Evolutionary conservation across 2,797 vertebrate species (phyloP).

Genomic region (Danio tinwini): DNA sequence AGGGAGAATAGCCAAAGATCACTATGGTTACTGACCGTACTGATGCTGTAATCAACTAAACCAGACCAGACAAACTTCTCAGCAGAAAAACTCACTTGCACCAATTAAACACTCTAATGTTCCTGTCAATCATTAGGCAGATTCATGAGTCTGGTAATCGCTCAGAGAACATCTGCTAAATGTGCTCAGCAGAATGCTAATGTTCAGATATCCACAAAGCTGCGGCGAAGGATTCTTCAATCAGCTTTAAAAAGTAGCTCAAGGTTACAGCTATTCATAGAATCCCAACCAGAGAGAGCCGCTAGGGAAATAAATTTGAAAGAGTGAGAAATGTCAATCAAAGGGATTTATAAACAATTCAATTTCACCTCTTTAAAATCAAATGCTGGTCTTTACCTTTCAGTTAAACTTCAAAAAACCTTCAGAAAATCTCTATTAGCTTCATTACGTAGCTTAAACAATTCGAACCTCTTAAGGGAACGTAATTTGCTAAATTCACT

Average conservation of each 20-base stretch:
- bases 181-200: neutral
- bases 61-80: neutral
- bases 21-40: neutral
- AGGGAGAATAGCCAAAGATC: slow-evolving; percentile 10
- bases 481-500: too few species aligned
- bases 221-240: neutral
- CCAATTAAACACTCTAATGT: neutral
- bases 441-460: neutral
- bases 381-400: neutral
- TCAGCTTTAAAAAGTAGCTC: slow-evolving; percentile 4
- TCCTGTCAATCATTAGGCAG: slow-evolving; percentile 1
- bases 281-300: neutral
- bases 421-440: neutral
- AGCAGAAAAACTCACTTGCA: neutral
- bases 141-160: neutral
- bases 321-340: slow-evolving; percentile 9
- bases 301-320: neutral
- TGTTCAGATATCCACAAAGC: neutral
- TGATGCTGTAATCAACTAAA: neutral
- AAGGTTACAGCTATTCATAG: slow-evolving; percentile 35
- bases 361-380: neutral
- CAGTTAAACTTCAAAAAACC: neutral
- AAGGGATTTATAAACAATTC: neutral
- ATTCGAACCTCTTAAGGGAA: neutral
- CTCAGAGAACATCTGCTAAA: slow-evolving; percentile 10